Percentiles rank a stretch among this genome's conserved stretches.
phyloP scores from a whole-genome alignment of 2,888 invertebrate genomes.

The Eristalinus aeneus region DNA sequence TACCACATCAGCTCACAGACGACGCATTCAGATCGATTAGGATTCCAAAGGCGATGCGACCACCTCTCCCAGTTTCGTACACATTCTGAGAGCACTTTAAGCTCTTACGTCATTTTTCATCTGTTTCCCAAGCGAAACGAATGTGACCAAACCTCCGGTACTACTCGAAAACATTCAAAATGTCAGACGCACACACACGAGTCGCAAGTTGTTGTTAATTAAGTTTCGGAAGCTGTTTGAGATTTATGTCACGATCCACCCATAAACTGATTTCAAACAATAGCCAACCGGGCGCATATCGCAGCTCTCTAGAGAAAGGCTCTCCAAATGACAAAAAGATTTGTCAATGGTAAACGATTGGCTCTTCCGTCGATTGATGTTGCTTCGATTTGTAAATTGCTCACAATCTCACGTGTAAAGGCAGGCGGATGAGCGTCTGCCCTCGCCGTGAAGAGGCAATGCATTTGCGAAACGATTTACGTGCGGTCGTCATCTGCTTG shows the following conservation, averaged over 20 bases:
- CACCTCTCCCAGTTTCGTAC: background rate
- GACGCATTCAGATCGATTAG: background rate
- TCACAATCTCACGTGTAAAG: background rate
- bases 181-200: slow-evolving; percentile 28
- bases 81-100: background rate
- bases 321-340: slow-evolving; percentile 36
- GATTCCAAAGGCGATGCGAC: background rate
- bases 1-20: background rate
- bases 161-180: slow-evolving; percentile 15
- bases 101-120: background rate
- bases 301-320: slow-evolving; percentile 49
- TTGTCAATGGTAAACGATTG: background rate
- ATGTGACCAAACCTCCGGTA: background rate
- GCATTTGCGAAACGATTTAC: background rate
- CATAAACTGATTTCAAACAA: slow-evolving; percentile 61
- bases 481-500: background rate
- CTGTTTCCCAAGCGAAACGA: background rate
- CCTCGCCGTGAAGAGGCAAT: background rate
- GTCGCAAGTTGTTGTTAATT: slow-evolving; percentile 14
- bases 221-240: slow-evolving; percentile 50
- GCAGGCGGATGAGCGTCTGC: background rate
- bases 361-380: slow-evolving; percentile 26
- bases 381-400: slow-evolving; percentile 3
- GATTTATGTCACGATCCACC: slow-evolving; percentile 47
- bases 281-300: slow-evolving; percentile 3